Evolutionary conservation across 2,113 vertebrate genomes (phyloP).

Genomic region (Speoplatyrhinus poulsoni): DNA sequence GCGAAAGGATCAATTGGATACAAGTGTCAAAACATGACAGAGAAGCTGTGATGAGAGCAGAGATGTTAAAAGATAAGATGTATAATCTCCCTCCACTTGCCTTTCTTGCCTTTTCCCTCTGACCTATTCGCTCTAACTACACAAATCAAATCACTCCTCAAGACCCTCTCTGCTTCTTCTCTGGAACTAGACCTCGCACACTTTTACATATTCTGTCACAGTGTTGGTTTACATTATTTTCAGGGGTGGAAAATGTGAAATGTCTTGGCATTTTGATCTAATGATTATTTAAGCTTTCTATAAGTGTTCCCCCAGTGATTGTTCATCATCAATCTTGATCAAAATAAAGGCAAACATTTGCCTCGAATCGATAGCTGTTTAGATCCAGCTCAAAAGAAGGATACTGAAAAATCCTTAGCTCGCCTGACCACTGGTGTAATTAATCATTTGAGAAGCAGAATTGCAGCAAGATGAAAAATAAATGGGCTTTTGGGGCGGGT

Average conservation of each 20-base stretch:
- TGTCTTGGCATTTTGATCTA: constrained; percentile 22
- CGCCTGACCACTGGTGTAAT: background rate
- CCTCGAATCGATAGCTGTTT: background rate
- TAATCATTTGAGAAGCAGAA: background rate
- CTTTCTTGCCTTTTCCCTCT: constrained; percentile 5
- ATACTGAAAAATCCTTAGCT: background rate
- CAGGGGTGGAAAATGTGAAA: constrained; percentile 13
- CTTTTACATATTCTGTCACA: background rate
- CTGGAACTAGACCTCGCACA: constrained; percentile 18
- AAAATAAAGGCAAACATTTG: background rate
- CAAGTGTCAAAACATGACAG: no score
- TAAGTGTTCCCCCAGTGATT: constrained; percentile 5
- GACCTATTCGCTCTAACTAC: constrained; percentile 36
- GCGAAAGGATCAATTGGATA: no score
- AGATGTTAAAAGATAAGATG: no score
- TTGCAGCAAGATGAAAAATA: background rate
- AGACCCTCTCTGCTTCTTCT: constrained; percentile 21
- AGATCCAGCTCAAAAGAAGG: background rate
- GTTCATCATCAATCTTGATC: constrained; percentile 12
- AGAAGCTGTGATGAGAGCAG: no score
- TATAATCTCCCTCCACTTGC: constrained; percentile 8
- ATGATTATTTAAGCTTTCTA: constrained; percentile 6
- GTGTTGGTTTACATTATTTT: no score
- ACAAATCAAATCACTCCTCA: constrained; percentile 32
- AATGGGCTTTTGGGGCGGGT: background rate